Conservation (phyloP, 2,797 vertebrate species). For the Threskiornis aethiopicus region DNA sequence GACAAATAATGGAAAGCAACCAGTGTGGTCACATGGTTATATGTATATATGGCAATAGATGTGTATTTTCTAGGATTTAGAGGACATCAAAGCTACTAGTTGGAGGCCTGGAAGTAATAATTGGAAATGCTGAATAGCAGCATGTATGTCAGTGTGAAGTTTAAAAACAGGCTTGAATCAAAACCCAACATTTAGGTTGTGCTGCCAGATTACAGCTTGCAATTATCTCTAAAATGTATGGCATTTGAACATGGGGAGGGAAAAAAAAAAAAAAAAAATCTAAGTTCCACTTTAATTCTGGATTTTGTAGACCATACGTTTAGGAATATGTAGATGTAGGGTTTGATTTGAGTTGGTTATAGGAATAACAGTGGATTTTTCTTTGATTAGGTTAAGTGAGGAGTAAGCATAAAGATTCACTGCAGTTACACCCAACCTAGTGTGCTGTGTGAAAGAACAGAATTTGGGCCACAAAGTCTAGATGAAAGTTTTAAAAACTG, state of each 20-base stretch:
- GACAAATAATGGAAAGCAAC: slow-evolving; percentile 42
- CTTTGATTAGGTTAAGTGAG: not conserved
- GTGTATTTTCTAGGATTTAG: slow-evolving; percentile 19
- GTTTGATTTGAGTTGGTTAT: not conserved
- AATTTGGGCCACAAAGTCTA: not conserved
- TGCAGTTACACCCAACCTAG: not conserved
- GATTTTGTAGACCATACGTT: not conserved
- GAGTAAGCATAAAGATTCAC: not conserved
- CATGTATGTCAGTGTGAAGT: not conserved
- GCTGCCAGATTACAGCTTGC: not conserved
- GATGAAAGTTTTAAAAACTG: not conserved
- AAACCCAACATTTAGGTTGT: not conserved
- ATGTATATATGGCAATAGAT: slow-evolving; percentile 9
- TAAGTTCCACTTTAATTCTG: not conserved
- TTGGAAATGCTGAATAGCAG: slow-evolving; percentile 11
- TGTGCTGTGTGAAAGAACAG: not conserved
- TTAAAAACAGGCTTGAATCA: not conserved
- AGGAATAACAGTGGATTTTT: not conserved
- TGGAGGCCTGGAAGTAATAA: slow-evolving; percentile 39
- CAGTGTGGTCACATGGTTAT: slow-evolving; percentile 4
- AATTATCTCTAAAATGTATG: not conserved
- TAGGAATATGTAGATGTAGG: not conserved
- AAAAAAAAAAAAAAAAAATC: not conserved
- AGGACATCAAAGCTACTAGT: not conserved
- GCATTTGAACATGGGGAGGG: not conserved